A percentile compares a stretch with the other conserved stretches of the same genome.
phyloP scores from a whole-genome alignment of 2,888 invertebrate genomes.

The Netelia virgata region DNA sequence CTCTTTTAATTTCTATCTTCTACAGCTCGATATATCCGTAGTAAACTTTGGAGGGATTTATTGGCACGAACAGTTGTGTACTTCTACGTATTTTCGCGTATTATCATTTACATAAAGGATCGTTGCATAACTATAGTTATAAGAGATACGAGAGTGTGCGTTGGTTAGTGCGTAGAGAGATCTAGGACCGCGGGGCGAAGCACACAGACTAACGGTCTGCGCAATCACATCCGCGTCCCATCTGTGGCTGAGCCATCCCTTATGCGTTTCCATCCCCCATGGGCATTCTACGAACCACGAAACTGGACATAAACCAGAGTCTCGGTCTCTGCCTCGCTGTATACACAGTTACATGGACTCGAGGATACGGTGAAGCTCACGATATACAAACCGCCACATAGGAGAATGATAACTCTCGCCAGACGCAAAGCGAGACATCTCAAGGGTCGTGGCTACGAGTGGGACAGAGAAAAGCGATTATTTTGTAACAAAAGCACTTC shows the following conservation, averaged over 20 bases:
- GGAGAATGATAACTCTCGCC: conserved; percentile 64
- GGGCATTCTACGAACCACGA: conserved; percentile 61
- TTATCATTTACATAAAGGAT: too few species aligned
- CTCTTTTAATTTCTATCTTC: neutral
- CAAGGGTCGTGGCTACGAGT: conserved; percentile 6
- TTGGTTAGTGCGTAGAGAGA: conserved; percentile 52
- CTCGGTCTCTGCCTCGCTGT: conserved; percentile 4
- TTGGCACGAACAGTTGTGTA: too few species aligned
- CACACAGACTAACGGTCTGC: conserved; percentile 26
- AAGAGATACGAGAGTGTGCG: conserved; percentile 4
- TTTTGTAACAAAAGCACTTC: conserved; percentile 61
- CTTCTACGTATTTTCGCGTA: too few species aligned
- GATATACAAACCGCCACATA: conserved; percentile 8
- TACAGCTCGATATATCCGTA: neutral
- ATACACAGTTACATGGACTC: neutral
- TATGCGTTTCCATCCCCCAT: conserved; percentile 63
- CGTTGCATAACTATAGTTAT: neutral
- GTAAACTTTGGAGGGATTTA: too few species aligned
- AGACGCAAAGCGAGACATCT: conserved; percentile 59
- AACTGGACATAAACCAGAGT: conserved; percentile 68
- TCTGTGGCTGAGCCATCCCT: conserved; percentile 58
- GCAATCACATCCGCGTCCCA: conserved; percentile 60
- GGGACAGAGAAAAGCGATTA: conserved; percentile 53
- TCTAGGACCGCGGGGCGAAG: conserved; percentile 45
- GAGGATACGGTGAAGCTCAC: conserved; percentile 22